These are phyloP conservation scores for Morphnarchus princeps DNA, from an alignment of 2,113 vertebrate species.

Conservation along the genomic window DNA sequence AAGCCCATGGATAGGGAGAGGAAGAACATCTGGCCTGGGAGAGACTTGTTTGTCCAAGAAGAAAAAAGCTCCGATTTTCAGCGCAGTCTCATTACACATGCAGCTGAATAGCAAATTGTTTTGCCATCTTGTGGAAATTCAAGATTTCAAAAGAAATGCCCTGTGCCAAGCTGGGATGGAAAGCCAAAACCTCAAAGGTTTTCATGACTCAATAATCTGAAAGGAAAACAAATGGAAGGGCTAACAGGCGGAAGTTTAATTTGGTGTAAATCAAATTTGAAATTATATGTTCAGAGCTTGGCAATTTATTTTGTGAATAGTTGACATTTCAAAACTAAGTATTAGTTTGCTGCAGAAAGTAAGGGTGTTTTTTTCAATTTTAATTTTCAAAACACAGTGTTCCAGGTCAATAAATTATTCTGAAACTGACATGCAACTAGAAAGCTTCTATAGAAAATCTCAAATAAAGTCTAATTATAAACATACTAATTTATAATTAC, in stretches of 20 bases:
- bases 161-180: background rate
- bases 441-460: background rate
- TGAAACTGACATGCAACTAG: background rate
- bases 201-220: conserved; percentile 10
- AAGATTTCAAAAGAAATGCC: conserved; percentile 22
- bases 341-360: background rate
- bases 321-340: conserved; percentile 21
- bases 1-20: background rate
- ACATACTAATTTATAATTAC: background rate
- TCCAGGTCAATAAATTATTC: conserved; percentile 19
- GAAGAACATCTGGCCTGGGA: background rate
- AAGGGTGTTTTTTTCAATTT: background rate
- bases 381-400: background rate
- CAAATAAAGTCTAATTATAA: background rate
- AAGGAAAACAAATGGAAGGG: conserved; percentile 27
- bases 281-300: conserved; percentile 14
- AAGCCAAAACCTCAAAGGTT: conserved; percentile 44
- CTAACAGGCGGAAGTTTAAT: conserved; percentile 36
- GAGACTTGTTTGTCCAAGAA: background rate
- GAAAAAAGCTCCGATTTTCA: background rate
- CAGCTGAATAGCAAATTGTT: background rate
- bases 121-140: background rate
- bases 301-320: conserved; percentile 35
- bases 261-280: conserved; percentile 34
- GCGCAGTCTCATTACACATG: background rate